phyloP scores from a whole-genome alignment of 2,888 invertebrate species.

The Melikaiella ostensackeni region DNA sequence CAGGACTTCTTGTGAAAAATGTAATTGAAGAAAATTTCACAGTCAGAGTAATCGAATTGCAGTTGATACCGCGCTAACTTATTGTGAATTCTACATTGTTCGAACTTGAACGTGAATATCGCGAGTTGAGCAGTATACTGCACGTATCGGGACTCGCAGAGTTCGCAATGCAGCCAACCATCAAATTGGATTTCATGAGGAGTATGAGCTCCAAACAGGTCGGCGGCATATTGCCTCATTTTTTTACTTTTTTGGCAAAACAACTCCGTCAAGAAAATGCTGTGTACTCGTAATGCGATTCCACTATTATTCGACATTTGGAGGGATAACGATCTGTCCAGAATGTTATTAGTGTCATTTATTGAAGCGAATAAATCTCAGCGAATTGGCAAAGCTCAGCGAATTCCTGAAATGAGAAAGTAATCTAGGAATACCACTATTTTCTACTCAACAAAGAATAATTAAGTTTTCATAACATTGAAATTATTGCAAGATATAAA shows the following conservation, averaged over 20 bases:
- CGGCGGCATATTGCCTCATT: slow-evolving; percentile 38
- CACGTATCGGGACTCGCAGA: slow-evolving; percentile 42
- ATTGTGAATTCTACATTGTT: slow-evolving; percentile 38
- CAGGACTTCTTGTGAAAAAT: background rate
- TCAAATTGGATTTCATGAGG: slow-evolving; percentile 57
- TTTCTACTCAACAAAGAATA: too few species aligned
- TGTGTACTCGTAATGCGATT: slow-evolving; percentile 35
- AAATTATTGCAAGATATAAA: too few species aligned
- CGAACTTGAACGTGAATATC: slow-evolving; percentile 41
- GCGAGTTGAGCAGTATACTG: slow-evolving; percentile 34
- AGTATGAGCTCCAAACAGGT: slow-evolving; percentile 41
- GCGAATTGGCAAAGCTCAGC: background rate
- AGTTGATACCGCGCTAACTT: slow-evolving; percentile 4
- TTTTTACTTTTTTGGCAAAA: slow-evolving; percentile 1
- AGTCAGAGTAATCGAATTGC: slow-evolving; percentile 6
- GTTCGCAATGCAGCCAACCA: slow-evolving; percentile 50
- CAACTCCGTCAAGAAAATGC: slow-evolving; percentile 39
- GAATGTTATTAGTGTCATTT: slow-evolving; percentile 29
- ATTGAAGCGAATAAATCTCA: slow-evolving; percentile 16
- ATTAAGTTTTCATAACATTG: too few species aligned
- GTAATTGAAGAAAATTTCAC: slow-evolving; percentile 9
- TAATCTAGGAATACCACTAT: too few species aligned
- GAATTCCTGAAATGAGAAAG: background rate
- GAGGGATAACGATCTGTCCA: slow-evolving; percentile 23
- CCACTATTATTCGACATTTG: slow-evolving; percentile 15